Conservation (phyloP, 2,113 vertebrate genomes). For the Lagenorhynchus albirostris region DNA sequence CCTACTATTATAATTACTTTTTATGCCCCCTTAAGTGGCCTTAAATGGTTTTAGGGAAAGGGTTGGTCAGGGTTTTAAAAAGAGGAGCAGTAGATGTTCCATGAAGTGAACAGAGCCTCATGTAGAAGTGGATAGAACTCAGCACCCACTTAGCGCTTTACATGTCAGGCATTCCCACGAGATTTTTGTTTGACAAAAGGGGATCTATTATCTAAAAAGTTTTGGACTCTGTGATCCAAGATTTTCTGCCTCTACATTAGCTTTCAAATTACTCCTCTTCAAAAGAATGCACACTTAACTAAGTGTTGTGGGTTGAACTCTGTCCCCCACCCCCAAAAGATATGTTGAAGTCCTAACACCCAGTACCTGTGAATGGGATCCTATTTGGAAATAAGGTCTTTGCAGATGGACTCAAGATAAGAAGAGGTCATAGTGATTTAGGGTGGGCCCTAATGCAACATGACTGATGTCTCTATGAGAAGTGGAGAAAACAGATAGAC, state of each 20-base stretch:
- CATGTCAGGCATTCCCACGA: neutral
- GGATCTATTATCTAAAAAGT: neutral
- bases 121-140: rapidly evolving
- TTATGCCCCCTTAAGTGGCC: neutral
- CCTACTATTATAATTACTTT: neutral
- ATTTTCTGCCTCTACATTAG: neutral
- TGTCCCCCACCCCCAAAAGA: neutral
- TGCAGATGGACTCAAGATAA: neutral
- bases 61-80: neutral
- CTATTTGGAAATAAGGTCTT: neutral
- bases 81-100: neutral
- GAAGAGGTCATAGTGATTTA: neutral
- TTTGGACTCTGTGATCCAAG: neutral
- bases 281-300: neutral
- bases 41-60: neutral
- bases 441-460: neutral
- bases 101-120: neutral
- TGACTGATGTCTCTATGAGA: neutral
- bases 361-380: neutral
- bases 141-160: rapidly evolving
- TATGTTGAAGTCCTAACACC: neutral
- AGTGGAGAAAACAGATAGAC: neutral
- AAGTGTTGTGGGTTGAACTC: neutral
- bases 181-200: neutral
- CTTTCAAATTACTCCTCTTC: neutral